phyloP scores from a whole-genome alignment of 2,888 invertebrate species.

The Globia sparganii region DNA sequence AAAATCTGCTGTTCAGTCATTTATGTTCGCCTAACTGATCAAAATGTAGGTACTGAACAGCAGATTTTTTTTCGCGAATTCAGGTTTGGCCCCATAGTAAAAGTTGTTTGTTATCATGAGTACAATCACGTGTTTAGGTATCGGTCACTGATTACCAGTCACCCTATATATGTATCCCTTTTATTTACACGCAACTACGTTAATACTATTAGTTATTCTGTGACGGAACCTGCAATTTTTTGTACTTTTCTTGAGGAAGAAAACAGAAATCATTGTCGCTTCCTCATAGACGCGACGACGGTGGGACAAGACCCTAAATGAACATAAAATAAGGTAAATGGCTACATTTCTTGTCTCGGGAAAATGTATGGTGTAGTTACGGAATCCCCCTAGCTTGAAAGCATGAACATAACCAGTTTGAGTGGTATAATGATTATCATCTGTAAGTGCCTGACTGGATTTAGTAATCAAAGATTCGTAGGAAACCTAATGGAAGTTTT shows the following conservation, averaged over 20 bases:
- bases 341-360: neutral
- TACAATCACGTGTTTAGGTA: no score
- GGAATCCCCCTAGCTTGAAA: slow-evolving; percentile 27
- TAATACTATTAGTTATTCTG: no score
- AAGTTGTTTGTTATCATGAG: no score
- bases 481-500: neutral
- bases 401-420: neutral
- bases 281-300: neutral
- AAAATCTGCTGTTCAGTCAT: no score
- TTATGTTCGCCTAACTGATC: no score
- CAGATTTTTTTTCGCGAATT: no score
- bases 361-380: neutral
- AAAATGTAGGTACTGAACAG: no score
- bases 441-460: neutral
- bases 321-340: slow-evolving; percentile 32
- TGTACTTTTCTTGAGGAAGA: neutral
- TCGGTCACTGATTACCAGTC: no score
- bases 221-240: neutral
- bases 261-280: neutral
- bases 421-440: neutral
- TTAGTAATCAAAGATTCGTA: neutral
- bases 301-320: neutral
- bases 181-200: no score
- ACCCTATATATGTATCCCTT: no score
- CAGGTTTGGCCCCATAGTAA: no score